phyloP scores from a whole-genome alignment of 2,888 invertebrate genomes.

The Drosophila ezoana region DNA sequence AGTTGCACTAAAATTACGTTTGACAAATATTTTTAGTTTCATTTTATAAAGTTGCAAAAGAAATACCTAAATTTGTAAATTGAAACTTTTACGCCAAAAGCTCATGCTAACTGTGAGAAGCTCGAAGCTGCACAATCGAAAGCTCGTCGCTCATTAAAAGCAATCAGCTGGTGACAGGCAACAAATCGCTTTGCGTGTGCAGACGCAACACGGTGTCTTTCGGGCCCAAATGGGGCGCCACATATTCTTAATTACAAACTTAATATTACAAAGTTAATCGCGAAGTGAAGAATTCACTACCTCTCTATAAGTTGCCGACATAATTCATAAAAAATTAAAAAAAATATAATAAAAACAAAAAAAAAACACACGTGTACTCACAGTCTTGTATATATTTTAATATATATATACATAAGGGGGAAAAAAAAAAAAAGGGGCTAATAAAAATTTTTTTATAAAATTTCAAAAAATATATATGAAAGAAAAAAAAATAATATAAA shows the following conservation, averaged over 20 bases:
- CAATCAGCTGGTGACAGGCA: not conserved
- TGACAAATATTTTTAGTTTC: not conserved
- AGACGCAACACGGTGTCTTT: too few species aligned
- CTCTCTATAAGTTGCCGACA: too few species aligned
- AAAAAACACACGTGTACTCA: too few species aligned
- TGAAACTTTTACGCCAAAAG: not conserved
- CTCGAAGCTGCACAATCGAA: not conserved
- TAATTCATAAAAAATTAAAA: too few species aligned
- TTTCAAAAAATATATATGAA: too few species aligned
- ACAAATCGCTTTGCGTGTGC: not conserved
- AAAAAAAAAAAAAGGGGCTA: too few species aligned
- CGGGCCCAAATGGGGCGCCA: not conserved
- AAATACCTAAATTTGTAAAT: not conserved
- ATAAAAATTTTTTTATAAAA: too few species aligned
- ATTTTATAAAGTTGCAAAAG: not conserved
- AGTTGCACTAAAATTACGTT: not conserved
- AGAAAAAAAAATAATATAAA: too few species aligned
- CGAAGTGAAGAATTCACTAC: too few species aligned
- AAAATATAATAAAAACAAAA: too few species aligned
- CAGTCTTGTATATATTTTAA: too few species aligned
- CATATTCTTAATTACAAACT: not conserved
- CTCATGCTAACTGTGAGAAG: constrained; percentile 6
- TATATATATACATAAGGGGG: too few species aligned
- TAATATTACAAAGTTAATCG: not conserved
- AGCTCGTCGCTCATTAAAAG: not conserved